Base-by-base conservation (phyloP, 1,140 invertebrate genomes). In the Aphidius gifuensis region DNA sequence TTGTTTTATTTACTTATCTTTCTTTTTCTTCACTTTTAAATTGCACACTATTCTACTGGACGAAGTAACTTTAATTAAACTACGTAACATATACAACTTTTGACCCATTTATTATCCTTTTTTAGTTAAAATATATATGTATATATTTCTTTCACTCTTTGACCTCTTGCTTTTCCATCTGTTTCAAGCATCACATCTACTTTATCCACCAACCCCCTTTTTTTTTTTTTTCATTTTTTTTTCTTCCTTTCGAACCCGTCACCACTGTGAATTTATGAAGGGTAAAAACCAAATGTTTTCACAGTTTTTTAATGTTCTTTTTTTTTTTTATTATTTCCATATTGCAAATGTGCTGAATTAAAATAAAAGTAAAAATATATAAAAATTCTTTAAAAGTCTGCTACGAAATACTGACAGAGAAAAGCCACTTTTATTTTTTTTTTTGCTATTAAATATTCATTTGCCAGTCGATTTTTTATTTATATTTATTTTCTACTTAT, bases 41-140 rank as follows among this genome's bases (percentile, higher is more conserved):
- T 66, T 53, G 64, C 53, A 66, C 40, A 66, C 40, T 48, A 39
- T 57, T 61, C 65, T 60, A 58, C 58, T 57, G 65, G 61, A 63
- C 61, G 23, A 40, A 65, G 59, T 61, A 63, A 66, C 58, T 66
- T 63, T 66, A 66, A 66, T 66, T 66, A 66, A 63, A 63, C 65
- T 66, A 66, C 58, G 61, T 50, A 63, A 61, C 61, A 40, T 61
- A 63, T 61, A 66, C 65, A 63, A 66, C 58, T 66, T 63, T 57
- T 48, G 53, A 51, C 54, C 61, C 54, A 66, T 66, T 66, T 60
- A 58, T 66, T 66, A 66, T 66, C 61, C 53, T 32, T 55, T 40
- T 62, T 51, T 45, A 45, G 48, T 56, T 56, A 40, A 55, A 38
- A 55, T 40, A 40, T 55, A 55, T 55, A 9, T 53, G 9, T 21